These are phyloP conservation scores for Schizaphis graminum DNA, from an alignment of 2,888 invertebrate species.

Conservation along the genomic window DNA sequence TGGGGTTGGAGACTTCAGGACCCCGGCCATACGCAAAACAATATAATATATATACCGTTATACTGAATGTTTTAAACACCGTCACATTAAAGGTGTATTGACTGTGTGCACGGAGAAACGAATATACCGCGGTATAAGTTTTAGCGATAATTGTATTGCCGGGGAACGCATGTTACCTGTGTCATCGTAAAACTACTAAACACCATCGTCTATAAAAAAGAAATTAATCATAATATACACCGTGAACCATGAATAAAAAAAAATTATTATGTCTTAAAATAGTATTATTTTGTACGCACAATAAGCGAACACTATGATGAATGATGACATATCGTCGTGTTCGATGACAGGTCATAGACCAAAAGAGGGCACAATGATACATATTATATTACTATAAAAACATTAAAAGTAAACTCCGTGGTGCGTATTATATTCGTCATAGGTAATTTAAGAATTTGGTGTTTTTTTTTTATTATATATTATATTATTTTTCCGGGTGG, in stretches of 20 bases:
- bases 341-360: background rate
- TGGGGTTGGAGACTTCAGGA: background rate
- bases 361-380: background rate
- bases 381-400: background rate
- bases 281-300: background rate
- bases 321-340: background rate
- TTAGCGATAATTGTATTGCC: background rate
- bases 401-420: background rate
- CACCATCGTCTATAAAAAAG: background rate
- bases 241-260: background rate
- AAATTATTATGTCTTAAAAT: background rate
- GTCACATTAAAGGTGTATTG: background rate
- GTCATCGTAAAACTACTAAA: background rate
- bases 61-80: background rate
- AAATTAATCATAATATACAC: background rate
- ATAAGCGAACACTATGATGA: background rate
- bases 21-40: background rate
- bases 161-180: background rate
- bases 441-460: background rate
- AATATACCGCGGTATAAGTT: background rate
- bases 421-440: background rate
- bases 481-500: background rate
- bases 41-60: background rate
- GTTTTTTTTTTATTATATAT: background rate
- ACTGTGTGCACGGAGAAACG: background rate